Conservation (phyloP, 92 coral and sea anemone species). For the Porites divaricata region DNA sequence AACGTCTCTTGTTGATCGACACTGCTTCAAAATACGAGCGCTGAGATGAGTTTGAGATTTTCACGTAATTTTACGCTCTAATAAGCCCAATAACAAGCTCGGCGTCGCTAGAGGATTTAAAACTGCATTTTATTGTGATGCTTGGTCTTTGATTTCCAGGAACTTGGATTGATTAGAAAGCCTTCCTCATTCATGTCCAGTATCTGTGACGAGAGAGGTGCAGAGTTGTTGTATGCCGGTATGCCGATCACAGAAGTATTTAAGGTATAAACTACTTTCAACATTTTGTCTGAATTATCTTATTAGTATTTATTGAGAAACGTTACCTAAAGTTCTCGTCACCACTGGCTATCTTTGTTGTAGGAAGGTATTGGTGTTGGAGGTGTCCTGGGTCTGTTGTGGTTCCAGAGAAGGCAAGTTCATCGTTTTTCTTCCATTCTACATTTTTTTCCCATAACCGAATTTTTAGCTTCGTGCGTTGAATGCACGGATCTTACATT, state of each 20-base stretch:
- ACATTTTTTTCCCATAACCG: background rate
- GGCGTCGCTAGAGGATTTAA: no score
- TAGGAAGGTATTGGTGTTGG: constrained; percentile 95
- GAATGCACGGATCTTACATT: no score
- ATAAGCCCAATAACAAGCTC: no score
- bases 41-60: no score
- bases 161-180: constrained; percentile 96
- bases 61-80: no score
- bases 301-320: background rate
- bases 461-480: no score
- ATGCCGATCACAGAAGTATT: constrained; percentile 99
- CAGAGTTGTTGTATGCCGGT: constrained; percentile 96
- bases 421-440: background rate
- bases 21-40: background rate
- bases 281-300: no score
- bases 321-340: background rate
- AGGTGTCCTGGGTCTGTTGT: constrained; percentile 94
- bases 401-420: constrained; percentile 95
- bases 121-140: background rate
- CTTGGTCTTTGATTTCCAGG: constrained; percentile 54
- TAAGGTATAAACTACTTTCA: constrained; percentile 49
- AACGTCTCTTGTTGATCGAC: background rate
- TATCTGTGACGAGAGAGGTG: constrained; percentile 99
- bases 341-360: background rate
- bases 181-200: constrained; percentile 99